phyloP scores from a whole-genome alignment of 2,797 vertebrate species.

The Gallinago solitaria region DNA sequence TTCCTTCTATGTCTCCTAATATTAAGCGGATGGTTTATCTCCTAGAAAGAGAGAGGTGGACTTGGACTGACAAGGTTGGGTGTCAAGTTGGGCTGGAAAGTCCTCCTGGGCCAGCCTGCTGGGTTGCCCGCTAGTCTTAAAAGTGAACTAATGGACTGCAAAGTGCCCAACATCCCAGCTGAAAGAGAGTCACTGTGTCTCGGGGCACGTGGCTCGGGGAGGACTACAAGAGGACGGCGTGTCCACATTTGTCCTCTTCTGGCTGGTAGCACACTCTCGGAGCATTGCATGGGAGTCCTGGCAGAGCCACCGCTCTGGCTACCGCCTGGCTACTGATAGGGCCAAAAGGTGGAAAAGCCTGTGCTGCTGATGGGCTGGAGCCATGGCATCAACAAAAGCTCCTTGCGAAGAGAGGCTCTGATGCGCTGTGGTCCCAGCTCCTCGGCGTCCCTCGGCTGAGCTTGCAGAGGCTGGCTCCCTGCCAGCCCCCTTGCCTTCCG shows the following conservation, averaged over 20 bases:
- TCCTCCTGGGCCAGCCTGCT: not conserved
- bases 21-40: constrained; percentile 7
- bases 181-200: not conserved
- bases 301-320: not conserved
- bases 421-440: not conserved
- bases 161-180: not conserved
- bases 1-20: not conserved
- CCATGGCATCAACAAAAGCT: not conserved
- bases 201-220: rapidly evolving
- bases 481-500: constrained; percentile 67
- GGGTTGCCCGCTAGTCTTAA: not conserved
- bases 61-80: not conserved
- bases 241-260: not conserved
- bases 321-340: not conserved
- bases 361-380: rapidly evolving
- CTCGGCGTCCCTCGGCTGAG: not conserved
- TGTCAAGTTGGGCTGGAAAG: not conserved
- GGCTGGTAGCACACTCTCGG: not conserved
- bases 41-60: not conserved
- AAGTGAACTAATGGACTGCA: not conserved
- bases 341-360: not conserved
- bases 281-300: not conserved
- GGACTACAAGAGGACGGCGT: rapidly evolving
- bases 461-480: constrained; percentile 8
- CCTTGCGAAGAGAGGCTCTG: constrained; percentile 19